Evolutionary conservation across 1,140 invertebrate genomes (phyloP).

Genomic region (Pachyrhynchus sulphureomaculatus): DNA sequence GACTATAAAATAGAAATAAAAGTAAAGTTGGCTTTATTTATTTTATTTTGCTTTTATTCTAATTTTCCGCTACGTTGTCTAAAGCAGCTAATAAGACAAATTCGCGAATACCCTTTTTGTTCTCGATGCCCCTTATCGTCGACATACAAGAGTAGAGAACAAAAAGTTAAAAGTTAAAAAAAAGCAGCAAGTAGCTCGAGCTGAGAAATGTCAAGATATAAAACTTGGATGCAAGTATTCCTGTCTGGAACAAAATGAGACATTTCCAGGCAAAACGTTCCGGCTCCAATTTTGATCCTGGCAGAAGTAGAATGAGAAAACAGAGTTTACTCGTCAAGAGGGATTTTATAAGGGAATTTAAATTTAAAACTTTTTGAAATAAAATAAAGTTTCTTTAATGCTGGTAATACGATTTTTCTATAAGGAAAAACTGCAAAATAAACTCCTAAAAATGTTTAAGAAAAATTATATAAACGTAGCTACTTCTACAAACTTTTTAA

Average conservation of each 20-base stretch:
- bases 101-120: not conserved
- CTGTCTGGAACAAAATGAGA: conserved; percentile 37
- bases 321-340: conserved; percentile 1
- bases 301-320: not conserved
- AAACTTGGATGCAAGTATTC: conserved; percentile 39
- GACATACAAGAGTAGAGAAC: not conserved
- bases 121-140: not conserved
- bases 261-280: conserved; percentile 39
- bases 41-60: too few relatives aligned
- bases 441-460: too few relatives aligned
- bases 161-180: conserved; percentile 28
- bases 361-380: too few relatives aligned
- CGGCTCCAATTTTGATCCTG: conserved; percentile 19
- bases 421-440: too few relatives aligned
- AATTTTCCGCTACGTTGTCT: too few relatives aligned
- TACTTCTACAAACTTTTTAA: too few relatives aligned
- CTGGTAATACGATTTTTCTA: too few relatives aligned
- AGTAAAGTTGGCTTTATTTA: too few relatives aligned
- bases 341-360: too few relatives aligned
- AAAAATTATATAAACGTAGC: too few relatives aligned
- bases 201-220: conserved; percentile 36
- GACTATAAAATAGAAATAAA: too few relatives aligned
- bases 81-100: not conserved
- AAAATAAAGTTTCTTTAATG: too few relatives aligned
- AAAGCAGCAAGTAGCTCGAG: conserved; percentile 26